Evolutionary conservation across 2,113 vertebrate species (phyloP).

Genomic region (Amia ocellicauda): DNA sequence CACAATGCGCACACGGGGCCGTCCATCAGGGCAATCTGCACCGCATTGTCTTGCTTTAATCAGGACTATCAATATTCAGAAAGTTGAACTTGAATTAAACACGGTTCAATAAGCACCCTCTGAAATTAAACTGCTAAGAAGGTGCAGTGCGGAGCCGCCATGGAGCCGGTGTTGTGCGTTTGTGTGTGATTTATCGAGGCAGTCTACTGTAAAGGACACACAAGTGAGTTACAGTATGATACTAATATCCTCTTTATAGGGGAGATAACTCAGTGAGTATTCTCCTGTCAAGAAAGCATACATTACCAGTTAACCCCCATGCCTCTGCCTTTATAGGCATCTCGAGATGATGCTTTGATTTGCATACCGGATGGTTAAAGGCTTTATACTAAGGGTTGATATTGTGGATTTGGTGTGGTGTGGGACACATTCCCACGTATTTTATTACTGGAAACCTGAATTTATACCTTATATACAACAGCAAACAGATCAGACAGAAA

Average conservation of each 20-base stretch:
- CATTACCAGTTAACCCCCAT: slow-evolving; percentile 9
- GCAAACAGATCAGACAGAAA: too few species aligned
- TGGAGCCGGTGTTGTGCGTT: slow-evolving; percentile 5
- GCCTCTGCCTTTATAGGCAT: slow-evolving; percentile 8
- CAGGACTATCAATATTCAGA: slow-evolving; percentile 47
- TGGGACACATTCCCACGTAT: too few species aligned
- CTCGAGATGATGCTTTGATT: slow-evolving; percentile 1
- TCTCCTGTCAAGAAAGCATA: slow-evolving; percentile 25
- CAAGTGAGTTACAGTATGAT: slow-evolving; percentile 31
- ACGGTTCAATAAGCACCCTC: slow-evolving; percentile 8
- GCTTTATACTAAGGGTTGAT: too few species aligned
- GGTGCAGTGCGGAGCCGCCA: not conserved
- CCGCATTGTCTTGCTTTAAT: slow-evolving; percentile 52
- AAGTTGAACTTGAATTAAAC: slow-evolving; percentile 32
- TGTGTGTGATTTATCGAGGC: slow-evolving; percentile 30
- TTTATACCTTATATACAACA: too few species aligned
- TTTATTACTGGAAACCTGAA: too few species aligned
- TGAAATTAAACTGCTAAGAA: slow-evolving; percentile 12
- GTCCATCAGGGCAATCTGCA: slow-evolving; percentile 53
- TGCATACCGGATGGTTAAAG: not conserved
- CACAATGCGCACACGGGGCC: slow-evolving; percentile 42
- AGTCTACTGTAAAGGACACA: slow-evolving; percentile 36
- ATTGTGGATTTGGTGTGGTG: too few species aligned
- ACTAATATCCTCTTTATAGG: slow-evolving; percentile 33
- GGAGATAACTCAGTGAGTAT: slow-evolving; percentile 30